phyloP scores from a whole-genome alignment of 2,113 vertebrate species.

The Tychaedon coryphoeus region DNA sequence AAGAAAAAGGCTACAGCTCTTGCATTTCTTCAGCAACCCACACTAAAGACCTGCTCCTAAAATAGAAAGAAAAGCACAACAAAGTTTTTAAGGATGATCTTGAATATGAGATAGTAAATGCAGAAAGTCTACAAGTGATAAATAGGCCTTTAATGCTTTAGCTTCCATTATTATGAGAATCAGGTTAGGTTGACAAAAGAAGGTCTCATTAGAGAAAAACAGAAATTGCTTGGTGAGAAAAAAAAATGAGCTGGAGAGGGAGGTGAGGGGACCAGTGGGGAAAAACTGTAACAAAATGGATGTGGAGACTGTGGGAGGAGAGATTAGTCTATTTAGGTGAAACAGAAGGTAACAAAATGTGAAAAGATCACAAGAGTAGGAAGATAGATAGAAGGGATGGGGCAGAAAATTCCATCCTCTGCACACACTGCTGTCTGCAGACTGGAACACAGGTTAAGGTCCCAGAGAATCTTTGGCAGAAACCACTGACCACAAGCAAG shows the following conservation, averaged over 20 bases:
- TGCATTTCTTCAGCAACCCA: neutral
- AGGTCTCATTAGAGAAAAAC: neutral
- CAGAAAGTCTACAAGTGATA: neutral
- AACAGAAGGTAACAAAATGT: neutral
- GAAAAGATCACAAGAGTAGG: accelerated
- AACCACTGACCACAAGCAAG: neutral
- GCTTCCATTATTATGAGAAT: neutral
- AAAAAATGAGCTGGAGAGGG: neutral
- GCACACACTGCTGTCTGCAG: neutral
- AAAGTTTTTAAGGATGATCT: neutral
- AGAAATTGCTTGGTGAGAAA: neutral
- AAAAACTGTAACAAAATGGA: neutral
- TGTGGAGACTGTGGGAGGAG: neutral
- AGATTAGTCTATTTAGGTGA: neutral
- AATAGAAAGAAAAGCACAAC: neutral
- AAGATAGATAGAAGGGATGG: neutral
- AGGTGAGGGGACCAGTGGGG: neutral
- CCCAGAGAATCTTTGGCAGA: neutral
- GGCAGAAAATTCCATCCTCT: neutral
- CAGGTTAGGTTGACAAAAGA: neutral
- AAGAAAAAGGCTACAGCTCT: neutral
- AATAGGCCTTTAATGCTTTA: neutral
- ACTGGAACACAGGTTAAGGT: neutral
- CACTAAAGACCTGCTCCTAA: neutral
- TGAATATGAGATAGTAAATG: neutral